Evolutionary conservation across 1,140 invertebrate species (phyloP), one percentile per base, ranked within the genome.

Genomic region (Berghia stephanieae): DNA sequence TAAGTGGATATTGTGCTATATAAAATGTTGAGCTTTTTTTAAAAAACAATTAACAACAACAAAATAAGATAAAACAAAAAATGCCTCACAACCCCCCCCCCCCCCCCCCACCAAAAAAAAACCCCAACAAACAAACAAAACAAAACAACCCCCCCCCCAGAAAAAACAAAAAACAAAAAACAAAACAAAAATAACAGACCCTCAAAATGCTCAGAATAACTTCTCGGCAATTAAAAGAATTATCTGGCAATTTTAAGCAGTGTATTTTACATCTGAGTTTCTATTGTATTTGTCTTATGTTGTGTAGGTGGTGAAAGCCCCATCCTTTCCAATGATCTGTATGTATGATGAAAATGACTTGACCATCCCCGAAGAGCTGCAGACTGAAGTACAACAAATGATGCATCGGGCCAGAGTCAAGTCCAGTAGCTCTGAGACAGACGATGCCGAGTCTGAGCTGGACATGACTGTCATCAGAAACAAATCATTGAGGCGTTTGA

Each of bases 301-400:
- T n/a, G n/a, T 43, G 16, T 68, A 89, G 88, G 79, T 88, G 43
- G 81, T 88, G 8, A 80, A 82, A 79, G 90, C 91, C 89, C 21
- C 92, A 92, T 89, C 91, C n/a, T 93, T 92, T 82, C 92, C 93
- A 52, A 91, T 94, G 82, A 91, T 92, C 3, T 91, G 91, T 77
- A 90, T 88, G 68, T 85, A 87, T 68, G 83, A 83, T 10, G 86
- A 89, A 43, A 83, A 86, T 40, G 85, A 78, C 42, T 77, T 85
- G 43, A 82, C 83, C 77, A 71, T 86, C 8, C 78, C 82, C n/a
- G 86, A 87, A 71, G 82, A 81, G 27, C 76, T 87, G 6, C 83
- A 86, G 72, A 82, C 81, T 44, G 86, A 88, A 66, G 84, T 88
- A 1, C 84, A 88, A 52, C 78, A 85, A 42, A 69, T 87, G 69